Base-by-base conservation (phyloP, 2,797 vertebrate species). In the Pempheris klunzingeri region DNA sequence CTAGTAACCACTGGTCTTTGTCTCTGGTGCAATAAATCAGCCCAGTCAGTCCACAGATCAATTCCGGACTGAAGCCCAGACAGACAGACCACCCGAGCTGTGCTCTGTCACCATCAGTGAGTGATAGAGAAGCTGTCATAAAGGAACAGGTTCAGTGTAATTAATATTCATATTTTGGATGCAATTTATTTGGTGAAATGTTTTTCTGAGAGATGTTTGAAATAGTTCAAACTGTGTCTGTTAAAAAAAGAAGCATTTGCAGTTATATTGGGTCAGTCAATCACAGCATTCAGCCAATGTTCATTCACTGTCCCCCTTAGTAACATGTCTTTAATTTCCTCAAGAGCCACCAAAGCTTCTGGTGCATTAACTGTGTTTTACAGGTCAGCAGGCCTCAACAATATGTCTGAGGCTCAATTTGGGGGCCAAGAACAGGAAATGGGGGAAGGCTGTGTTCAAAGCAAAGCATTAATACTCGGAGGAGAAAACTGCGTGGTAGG, bases 341-440 rank as follows among this genome's bases (percentile, higher is more conserved):
- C 22, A 52, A 79, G 67, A 75, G 13, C 11, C 44, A 59, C 81
- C 65, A 82, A 78, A 93, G 87, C 93, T 70, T 69, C 50, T 74
- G 87, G 90, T 92, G 88, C 84, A 92, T 92, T 94, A 87, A 91
- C 93, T 87, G 58, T 73, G 83, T 80, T 95, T 95, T 93, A 95
- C 41, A 88, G 95, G 92, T 96, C 94, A 95, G 82, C 81, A 92
- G 87, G 74, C 88, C 83, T 84, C 92, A 90, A 96, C 92, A 95
- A 95, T 95, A 90, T 62, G 88, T 91, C 86, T 88, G 86, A 92
- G 88, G 88, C 92, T 90, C 91, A 90, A 94, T 95, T 93, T 93
- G 87, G 93, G 90, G 80, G 50, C 22, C 14, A 79, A 65, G 62
- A 72, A 91, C 71, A 86, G 85, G 82, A 89, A 91, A 87, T 65